These are phyloP conservation scores for Rhimphoctona megacephalus DNA, from an alignment of 2,888 invertebrate species.

Conservation along the genomic window DNA sequence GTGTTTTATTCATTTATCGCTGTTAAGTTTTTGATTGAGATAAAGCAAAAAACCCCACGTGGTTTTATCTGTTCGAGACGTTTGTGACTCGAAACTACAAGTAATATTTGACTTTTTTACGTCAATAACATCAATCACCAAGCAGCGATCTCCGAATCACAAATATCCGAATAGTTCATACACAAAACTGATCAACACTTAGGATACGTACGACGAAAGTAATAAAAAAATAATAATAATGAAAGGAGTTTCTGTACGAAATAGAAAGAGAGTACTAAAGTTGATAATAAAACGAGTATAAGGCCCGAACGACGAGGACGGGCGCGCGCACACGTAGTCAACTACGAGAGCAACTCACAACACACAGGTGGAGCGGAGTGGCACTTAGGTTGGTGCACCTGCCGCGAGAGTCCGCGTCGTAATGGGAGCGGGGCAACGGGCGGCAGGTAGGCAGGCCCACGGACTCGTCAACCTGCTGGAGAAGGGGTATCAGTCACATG, in stretches of 20 bases:
- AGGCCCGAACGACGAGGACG: conserved; percentile 60
- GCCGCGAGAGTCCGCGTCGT: conserved; percentile 85
- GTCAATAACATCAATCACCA: conserved; percentile 28
- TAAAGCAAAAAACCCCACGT: conserved; percentile 47
- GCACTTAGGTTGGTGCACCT: conserved; percentile 84
- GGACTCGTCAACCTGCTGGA: conserved; percentile 81
- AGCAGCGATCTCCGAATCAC: conserved; percentile 22
- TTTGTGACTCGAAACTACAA: conserved; percentile 37
- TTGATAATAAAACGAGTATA: conserved; percentile 32
- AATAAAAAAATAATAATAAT: neutral
- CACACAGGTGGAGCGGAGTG: conserved; percentile 79
- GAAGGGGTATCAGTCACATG: conserved; percentile 85
- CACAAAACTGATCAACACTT: conserved; percentile 49
- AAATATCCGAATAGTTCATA: conserved; percentile 27
- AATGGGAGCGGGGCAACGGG: conserved; percentile 85
- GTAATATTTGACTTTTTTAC: conserved; percentile 5
- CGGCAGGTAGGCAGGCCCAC: conserved; percentile 84
- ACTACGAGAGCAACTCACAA: conserved; percentile 58
- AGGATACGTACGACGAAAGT: neutral
- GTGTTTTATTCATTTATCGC: neutral
- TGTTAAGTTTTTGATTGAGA: neutral
- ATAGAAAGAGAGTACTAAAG: conserved; percentile 6
- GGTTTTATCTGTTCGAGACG: conserved; percentile 30
- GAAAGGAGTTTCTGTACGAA: neutral
- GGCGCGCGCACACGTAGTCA: conserved; percentile 62